Base-by-base conservation (phyloP, 2,888 invertebrate genomes). In the Seladonia tumulorum region DNA sequence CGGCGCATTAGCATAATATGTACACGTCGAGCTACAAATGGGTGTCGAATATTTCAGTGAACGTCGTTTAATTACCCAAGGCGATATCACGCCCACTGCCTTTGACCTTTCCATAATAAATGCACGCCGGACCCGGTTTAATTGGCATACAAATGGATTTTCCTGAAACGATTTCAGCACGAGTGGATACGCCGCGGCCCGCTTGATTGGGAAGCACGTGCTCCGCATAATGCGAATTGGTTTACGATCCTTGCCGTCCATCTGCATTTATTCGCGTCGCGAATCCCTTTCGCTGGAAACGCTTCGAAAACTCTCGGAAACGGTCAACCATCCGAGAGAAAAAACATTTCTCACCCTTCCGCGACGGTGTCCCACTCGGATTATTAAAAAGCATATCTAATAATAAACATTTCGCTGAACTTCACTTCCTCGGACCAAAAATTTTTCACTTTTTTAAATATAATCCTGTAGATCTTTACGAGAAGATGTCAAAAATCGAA, bases 81-180 rank as follows among this genome's bases (percentile, higher is more conserved):
- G 75, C 80, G 79, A 83, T 70, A 79, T 75, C 29, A 42, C 76
- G 66, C 39, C 66, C 39, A 47, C 35, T 71, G 76, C 83, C 83
- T 89, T 85, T 90, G 85, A 90, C 87, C 87, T 84, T 87, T 87
- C 73, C 76, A 77, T 81, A 81, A 90, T 87, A 87, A 88, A 90
- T 88, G 75, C 85, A 57, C 68, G 63, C 73, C 74, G 81, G 71
- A 66, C 81, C 39, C 74, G 63, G 79, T 79, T 90, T 88, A 90
- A 90, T 90, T 90, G 89, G 85, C 84, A 90, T 85, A 82, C 83
- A 88, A 90, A 88, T 90, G 83, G 80, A 88, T 90, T 90, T 90
- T 87, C 79, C 79, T 81, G 78, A 39, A 71, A 87, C 82, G 42
- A 60, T 87, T 87, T 83, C 87, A 74, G 87, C 81, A 79, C 82